Base-by-base conservation (phyloP, 2,888 invertebrate species). In the Aquatica leii region DNA sequence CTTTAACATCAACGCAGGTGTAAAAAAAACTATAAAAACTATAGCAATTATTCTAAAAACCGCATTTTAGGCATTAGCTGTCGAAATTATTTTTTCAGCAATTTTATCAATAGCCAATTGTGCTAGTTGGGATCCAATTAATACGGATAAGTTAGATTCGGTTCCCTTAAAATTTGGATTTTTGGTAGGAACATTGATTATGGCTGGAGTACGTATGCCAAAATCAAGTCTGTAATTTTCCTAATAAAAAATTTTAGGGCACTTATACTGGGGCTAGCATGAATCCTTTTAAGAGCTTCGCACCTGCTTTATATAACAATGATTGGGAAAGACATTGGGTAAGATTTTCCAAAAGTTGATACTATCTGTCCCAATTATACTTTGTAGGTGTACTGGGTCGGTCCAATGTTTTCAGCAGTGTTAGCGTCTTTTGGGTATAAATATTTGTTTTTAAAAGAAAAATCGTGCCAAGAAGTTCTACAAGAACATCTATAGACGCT, bases 201-300 rank as follows among this genome's bases (percentile, higher is more conserved):
- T 90, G 17, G 86, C 87, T 0, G 88, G 88, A 18, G 89, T 90
- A 78, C 84, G 85, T 80, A 3, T 53, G 31, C n/a, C n/a, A n/a
- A n/a, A n/a, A n/a, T n/a, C n/a, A 54, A 5, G 48, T 37, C 1
- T 20, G 40, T 14, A 46, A 18, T 11, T 8, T 43, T 24, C 8
- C 24, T n/a, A n/a, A n/a, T n/a, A n/a, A n/a, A n/a, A n/a, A n/a
- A n/a, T 63, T 54, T 62, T 63, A 83, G 83, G 81, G 82, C 0
- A 82, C 83, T 1, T 88, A 86, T 73, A 88, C 88, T 2, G 88
- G 89, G 1, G 86, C 88, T 52, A 88, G 88, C 61, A 87, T 90
- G 88, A 90, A 90, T 76, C 89, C 90, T 0, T 90, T 87, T 0
- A 81, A 90, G 67, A 86, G 85, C 6, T 84, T 93, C 18, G 93